These are phyloP conservation scores for Apodemia duryi DNA, from an alignment of 2,888 invertebrate species.

Conservation along the genomic window DNA sequence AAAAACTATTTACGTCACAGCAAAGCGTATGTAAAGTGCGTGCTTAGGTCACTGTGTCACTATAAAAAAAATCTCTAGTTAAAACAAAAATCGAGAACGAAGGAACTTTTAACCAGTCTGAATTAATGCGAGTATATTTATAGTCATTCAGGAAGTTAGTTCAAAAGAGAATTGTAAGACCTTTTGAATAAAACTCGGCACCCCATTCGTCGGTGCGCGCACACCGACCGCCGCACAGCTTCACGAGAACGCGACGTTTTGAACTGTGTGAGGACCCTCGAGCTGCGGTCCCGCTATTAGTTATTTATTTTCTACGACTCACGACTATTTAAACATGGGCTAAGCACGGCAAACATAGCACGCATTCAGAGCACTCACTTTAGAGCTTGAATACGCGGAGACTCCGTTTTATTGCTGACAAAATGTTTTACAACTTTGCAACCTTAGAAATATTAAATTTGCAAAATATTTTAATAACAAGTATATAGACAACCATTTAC, in stretches of 20 bases:
- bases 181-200: neutral
- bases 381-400: neutral
- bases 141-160: neutral
- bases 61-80: no score
- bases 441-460: neutral
- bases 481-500: no score
- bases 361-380: slow-evolving; percentile 14
- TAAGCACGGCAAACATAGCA: slow-evolving; percentile 3
- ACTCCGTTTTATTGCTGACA: neutral
- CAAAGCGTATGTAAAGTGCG: no score
- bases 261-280: neutral
- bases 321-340: slow-evolving; percentile 3
- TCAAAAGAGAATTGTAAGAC: neutral
- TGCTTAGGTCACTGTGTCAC: no score
- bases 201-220: neutral
- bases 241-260: neutral
- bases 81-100: neutral
- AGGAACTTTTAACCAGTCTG: neutral
- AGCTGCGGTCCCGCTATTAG: slow-evolving; percentile 3
- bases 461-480: neutral
- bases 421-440: neutral
- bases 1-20: no score
- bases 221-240: neutral
- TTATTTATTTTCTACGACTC: neutral
- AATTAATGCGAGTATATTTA: neutral